These are phyloP conservation scores for Eurypyga helias DNA, from an alignment of 2,113 vertebrate genomes.

Conservation along the genomic window DNA sequence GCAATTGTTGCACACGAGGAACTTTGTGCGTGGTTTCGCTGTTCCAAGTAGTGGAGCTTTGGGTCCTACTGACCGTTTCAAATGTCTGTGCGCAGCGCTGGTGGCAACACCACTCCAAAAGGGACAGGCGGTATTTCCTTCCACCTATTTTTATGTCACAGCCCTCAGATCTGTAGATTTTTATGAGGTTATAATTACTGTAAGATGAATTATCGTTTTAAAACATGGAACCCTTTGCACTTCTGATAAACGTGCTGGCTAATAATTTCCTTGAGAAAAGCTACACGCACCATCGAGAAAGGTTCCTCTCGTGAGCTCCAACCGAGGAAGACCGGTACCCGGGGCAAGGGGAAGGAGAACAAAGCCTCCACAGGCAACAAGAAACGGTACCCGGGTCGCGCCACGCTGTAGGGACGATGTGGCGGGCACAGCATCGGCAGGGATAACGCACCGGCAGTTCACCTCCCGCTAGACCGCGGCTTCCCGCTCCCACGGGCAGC, in stretches of 20 bases:
- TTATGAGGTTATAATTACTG: neutral
- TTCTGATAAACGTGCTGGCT: accelerated
- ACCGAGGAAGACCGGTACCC: neutral
- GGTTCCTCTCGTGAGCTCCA: neutral
- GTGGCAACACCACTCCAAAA: accelerated
- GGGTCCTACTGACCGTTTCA: neutral
- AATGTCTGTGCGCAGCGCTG: neutral
- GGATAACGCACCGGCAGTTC: accelerated
- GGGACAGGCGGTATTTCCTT: accelerated
- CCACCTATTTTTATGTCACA: neutral
- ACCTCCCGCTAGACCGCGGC: neutral
- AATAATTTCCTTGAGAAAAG: neutral
- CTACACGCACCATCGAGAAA: neutral
- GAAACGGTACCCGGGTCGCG: neutral
- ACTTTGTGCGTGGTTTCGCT: constrained; percentile 39
- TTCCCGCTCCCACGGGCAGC: neutral
- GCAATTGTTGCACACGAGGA: constrained; percentile 69
- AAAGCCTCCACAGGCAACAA: constrained; percentile 8
- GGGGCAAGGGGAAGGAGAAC: constrained; percentile 15
- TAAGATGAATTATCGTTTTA: neutral
- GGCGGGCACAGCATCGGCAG: neutral
- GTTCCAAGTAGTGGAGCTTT: constrained; percentile 5
- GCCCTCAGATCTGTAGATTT: neutral
- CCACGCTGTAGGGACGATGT: accelerated
- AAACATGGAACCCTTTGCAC: neutral